Percentiles rank a stretch among this genome's conserved stretches.
Evolutionary conservation across 23 tunicate species (phyloP).

Genomic region (Trididemnum clinides): DNA sequence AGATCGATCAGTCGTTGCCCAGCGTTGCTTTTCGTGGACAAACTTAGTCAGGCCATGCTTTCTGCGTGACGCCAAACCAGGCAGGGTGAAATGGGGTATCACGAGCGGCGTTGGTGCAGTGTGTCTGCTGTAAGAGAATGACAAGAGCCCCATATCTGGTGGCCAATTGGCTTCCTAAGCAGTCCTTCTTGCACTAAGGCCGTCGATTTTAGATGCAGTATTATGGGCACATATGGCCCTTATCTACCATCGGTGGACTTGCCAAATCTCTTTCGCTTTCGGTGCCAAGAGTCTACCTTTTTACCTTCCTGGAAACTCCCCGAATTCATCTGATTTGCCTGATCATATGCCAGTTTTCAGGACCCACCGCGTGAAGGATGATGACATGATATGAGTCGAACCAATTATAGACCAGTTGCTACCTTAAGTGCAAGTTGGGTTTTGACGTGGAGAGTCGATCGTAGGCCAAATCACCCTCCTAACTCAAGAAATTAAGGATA

Average conservation of each 20-base stretch:
- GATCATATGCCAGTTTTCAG: no score
- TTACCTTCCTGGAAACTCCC: not conserved
- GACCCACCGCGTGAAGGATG: no score
- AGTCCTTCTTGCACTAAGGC: not conserved
- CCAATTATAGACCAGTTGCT: no score
- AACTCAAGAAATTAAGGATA: no score
- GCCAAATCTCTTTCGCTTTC: not conserved
- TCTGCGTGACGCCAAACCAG: not conserved
- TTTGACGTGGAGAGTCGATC: no score
- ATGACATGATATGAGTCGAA: no score
- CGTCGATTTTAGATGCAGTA: no score
- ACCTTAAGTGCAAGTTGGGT: no score
- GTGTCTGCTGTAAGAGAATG: not conserved
- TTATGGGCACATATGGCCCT: no score
- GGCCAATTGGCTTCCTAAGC: not conserved
- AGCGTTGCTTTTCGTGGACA: not conserved
- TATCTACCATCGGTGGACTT: not conserved
- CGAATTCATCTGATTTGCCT: no score
- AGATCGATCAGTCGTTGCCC: not conserved
- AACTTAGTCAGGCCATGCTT: not conserved
- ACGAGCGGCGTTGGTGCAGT: not conserved
- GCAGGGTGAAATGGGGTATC: not conserved
- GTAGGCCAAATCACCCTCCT: no score
- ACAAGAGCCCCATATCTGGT: not conserved
- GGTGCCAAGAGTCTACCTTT: not conserved